A percentile compares a stretch with the other conserved stretches of the same genome.
These are phyloP conservation scores for Phodopus roborovskii DNA, from an alignment of 2,113 vertebrate genomes.

Conservation along the genomic window DNA sequence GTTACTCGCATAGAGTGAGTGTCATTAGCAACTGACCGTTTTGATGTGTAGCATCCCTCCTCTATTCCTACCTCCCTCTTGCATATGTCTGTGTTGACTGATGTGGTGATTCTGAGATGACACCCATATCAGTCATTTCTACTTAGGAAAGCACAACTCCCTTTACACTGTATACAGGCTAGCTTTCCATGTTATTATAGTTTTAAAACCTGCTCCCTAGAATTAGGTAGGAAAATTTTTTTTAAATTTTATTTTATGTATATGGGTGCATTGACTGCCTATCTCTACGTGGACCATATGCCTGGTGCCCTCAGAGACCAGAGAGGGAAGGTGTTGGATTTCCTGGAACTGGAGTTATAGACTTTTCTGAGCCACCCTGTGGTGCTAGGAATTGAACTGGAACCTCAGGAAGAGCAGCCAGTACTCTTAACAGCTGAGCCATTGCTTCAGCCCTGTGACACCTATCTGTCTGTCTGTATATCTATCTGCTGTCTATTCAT, in stretches of 20 bases:
- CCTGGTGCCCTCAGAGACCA: not conserved
- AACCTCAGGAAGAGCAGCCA: not conserved
- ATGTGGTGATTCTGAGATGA: not conserved
- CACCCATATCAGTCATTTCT: no score
- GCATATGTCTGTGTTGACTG: accelerated
- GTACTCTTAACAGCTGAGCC: not conserved
- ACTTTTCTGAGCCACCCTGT: not conserved
- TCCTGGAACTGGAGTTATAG: not conserved
- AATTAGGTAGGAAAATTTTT: not conserved
- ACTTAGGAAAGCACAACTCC: not conserved
- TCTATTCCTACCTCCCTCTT: not conserved
- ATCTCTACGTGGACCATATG: not conserved
- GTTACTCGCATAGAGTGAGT: not conserved
- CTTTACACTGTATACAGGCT: accelerated
- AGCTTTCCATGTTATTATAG: not conserved
- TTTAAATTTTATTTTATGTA: not conserved
- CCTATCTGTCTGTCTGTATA: not conserved
- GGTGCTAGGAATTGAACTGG: not conserved
- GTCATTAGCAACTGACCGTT: not conserved
- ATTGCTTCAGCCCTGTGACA: not conserved
- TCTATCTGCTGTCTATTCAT: not conserved
- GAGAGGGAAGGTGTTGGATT: not conserved
- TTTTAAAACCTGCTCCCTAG: not conserved
- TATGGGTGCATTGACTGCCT: not conserved
- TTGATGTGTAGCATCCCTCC: not conserved